These are phyloP conservation scores for Mellivora capensis DNA, from an alignment of 2,113 vertebrate species.

Conservation along the genomic window DNA sequence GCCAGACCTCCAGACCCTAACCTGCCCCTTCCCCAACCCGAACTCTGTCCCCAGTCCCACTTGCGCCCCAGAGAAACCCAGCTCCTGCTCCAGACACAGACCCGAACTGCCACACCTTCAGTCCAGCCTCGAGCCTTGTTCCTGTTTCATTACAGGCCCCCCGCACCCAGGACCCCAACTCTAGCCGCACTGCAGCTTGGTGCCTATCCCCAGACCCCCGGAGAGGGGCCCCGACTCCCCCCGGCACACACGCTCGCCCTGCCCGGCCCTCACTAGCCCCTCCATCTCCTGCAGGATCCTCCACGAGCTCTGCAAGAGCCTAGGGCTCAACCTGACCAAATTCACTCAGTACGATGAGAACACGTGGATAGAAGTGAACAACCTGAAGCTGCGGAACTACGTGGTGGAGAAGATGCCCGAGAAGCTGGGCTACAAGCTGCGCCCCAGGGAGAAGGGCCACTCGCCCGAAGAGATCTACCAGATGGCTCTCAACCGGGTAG, in stretches of 20 bases:
- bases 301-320: slow-evolving; percentile 58
- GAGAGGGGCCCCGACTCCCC: neutral
- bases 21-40: neutral
- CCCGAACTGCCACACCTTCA: fast-evolving
- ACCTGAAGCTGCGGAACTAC: slow-evolving; percentile 51
- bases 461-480: slow-evolving; percentile 62
- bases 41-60: neutral
- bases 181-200: neutral
- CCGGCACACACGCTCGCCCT: neutral
- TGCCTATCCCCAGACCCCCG: neutral
- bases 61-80: neutral
- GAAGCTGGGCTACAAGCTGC: slow-evolving; percentile 68
- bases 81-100: neutral
- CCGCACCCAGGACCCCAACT: neutral
- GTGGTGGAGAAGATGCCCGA: slow-evolving; percentile 69
- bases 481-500: slow-evolving; percentile 65
- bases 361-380: slow-evolving; percentile 44
- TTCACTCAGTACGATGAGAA: slow-evolving; percentile 66
- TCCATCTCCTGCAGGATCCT: slow-evolving; percentile 47
- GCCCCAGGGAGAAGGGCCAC: slow-evolving; percentile 36
- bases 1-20: neutral
- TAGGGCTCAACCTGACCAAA: slow-evolving; percentile 66
- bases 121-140: neutral
- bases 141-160: neutral
- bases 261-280: fast-evolving